A percentile compares a stretch with the other conserved stretches of the same genome.
These are phyloP conservation scores for Chloropsis hardwickii DNA, from an alignment of 2,113 vertebrate species.

Conservation along the genomic window DNA sequence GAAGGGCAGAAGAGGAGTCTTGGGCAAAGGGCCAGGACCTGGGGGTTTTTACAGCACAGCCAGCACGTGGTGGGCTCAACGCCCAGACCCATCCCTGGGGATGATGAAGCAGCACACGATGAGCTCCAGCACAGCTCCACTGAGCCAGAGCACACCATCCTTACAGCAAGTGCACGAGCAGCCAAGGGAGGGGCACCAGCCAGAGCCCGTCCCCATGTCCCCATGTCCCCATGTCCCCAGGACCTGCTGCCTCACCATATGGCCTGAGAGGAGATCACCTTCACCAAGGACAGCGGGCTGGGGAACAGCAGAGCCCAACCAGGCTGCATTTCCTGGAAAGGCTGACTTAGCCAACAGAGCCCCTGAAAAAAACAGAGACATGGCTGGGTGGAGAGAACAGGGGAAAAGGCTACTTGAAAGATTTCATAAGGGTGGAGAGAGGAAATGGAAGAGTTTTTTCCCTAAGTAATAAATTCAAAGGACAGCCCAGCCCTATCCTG, in stretches of 20 bases:
- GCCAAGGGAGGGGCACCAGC: fast-evolving
- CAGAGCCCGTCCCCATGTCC: not conserved
- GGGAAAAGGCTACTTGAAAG: not conserved
- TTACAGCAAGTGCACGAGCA: fast-evolving
- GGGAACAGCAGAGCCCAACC: not conserved
- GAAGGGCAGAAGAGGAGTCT: not conserved
- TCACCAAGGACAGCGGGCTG: not conserved
- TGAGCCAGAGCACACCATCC: not conserved
- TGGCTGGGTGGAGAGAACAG: fast-evolving
- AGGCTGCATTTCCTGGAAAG: not conserved
- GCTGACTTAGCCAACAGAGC: not conserved
- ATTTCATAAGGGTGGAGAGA: not conserved
- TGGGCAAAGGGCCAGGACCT: fast-evolving
- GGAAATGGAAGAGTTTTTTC: not conserved
- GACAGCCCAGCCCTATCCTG: not conserved
- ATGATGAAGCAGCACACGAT: fast-evolving
- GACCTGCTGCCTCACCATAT: not conserved
- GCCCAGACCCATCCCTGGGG: fast-evolving
- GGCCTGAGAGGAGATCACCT: not conserved
- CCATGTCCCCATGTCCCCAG: not conserved
- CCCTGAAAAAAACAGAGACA: not conserved
- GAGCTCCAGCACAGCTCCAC: not conserved
- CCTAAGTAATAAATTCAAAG: not conserved
- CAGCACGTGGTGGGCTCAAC: not conserved
- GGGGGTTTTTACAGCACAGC: not conserved